Evolutionary conservation across 1,140 invertebrate species (phyloP), one percentile per base, ranked within the genome.

Genomic region (Andrena cerasifolii): DNA sequence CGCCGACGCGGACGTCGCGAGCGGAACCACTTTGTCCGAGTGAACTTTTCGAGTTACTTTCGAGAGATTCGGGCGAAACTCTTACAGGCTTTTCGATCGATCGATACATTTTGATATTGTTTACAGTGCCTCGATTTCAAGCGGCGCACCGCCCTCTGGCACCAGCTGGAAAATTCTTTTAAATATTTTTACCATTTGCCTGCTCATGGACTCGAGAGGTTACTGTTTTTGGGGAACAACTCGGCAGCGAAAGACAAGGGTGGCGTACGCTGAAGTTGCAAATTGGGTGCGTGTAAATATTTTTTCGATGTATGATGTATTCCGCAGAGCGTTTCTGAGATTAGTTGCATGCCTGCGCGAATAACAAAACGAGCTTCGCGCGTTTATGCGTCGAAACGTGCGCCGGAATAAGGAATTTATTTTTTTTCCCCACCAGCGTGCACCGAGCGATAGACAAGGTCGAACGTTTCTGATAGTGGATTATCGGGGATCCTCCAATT

Each of bases 401-500:
- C 3, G 18, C 12, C 31, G 18, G 2, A 59, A 59, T 21, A 59
- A 36, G 33, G 21, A 36, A 59, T 21, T 33, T 18, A 36, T 54
- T 31, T 73, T 70, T 79, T 68, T 49, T 21, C 51, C 47, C 53
- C 31, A 65, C 36, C 10, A 21, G 62, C 49, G 40, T 45, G 16
- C 58, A 45, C 51, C 53, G 54, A n/a, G n/a, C 54, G 66, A n/a
- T 43, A 36, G 47, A 63, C 51, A 65, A 85, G 61, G 66, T 74
- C 76, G 63, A 82, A 86, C 84, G 73, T 68, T 83, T 45, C 75
- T 76, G 75, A 84, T 79, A 84, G 68, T 84, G 77, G 84, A 81
- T 87, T 86, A 87, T 58, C 66, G 51, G 72, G 72, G 79, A 70
- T 86, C 63, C 75, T 71, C 71, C 82, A 86, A 86, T 87, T 79